Percentiles rank a stretch among this genome's conserved stretches.
Evolutionary conservation across 2,888 invertebrate genomes (phyloP).

Genomic region (Agrotis segetum): DNA sequence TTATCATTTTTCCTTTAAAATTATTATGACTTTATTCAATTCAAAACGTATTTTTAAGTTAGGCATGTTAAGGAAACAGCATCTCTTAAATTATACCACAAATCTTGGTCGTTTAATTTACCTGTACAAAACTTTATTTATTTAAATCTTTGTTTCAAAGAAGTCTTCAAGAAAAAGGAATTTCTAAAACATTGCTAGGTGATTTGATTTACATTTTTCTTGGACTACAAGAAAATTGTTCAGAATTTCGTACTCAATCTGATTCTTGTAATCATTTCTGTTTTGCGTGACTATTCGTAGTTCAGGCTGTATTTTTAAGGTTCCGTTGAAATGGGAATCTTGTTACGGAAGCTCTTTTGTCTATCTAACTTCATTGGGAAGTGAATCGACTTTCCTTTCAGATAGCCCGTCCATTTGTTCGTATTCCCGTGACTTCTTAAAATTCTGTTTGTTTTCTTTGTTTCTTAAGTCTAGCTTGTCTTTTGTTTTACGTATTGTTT

Average conservation of each 20-base stretch:
- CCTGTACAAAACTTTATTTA: not conserved
- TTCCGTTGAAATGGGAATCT: slow-evolving; percentile 45
- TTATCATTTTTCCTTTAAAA: too few relatives aligned
- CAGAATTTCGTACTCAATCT: slow-evolving; percentile 22
- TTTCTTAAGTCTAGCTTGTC: not conserved
- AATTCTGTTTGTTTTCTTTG: slow-evolving; percentile 23
- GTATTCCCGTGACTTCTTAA: slow-evolving; percentile 10
- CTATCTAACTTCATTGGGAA: slow-evolving; percentile 48
- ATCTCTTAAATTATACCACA: not conserved
- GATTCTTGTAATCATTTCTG: slow-evolving; percentile 27
- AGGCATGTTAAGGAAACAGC: not conserved
- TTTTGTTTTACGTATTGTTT: slow-evolving; percentile 8
- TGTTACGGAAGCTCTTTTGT: slow-evolving; percentile 53
- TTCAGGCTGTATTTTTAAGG: slow-evolving; percentile 54
- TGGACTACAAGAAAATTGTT: slow-evolving; percentile 26
- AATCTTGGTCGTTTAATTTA: not conserved
- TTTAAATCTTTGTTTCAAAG: slow-evolving; percentile 15
- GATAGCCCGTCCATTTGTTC: slow-evolving; percentile 26
- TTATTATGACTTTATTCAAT: not conserved
- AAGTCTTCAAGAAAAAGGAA: slow-evolving; percentile 18
- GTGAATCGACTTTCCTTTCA: slow-evolving; percentile 39
- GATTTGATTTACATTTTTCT: slow-evolving; percentile 44
- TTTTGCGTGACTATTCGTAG: slow-evolving; percentile 65
- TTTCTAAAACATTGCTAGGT: slow-evolving; percentile 11
- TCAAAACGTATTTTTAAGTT: not conserved